Evolutionary conservation across 2,888 invertebrate genomes (phyloP).

Genomic region (Rhynchonema sp.): DNA sequence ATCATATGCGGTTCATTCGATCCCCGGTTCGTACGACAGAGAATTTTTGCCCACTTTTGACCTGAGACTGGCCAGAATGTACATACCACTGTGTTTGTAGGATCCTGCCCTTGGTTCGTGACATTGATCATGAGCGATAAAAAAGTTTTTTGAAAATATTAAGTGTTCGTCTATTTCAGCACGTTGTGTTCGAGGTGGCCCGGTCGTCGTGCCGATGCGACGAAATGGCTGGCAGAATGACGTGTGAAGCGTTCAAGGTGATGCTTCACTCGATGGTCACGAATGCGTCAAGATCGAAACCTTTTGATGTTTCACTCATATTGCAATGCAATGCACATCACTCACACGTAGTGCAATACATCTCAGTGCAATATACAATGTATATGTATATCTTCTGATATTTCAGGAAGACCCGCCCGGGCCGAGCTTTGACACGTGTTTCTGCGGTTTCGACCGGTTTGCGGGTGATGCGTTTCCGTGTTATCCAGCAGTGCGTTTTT

Average conservation of each 20-base stretch:
- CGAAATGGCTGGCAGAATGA: too few species aligned
- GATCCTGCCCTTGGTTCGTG: too few species aligned
- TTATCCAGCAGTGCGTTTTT: not conserved
- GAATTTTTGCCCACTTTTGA: not conserved
- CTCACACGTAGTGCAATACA: too few species aligned
- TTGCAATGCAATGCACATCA: too few species aligned
- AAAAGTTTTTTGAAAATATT: too few species aligned
- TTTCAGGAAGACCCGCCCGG: not conserved
- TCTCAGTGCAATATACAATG: too few species aligned
- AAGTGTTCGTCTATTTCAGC: not conserved
- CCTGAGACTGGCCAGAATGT: not conserved
- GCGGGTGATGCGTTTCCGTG: not conserved
- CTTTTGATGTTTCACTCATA: too few species aligned
- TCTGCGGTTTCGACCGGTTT: slow-evolving; percentile 18
- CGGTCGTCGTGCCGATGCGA: not conserved
- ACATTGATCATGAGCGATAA: too few species aligned
- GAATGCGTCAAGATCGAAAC: too few species aligned
- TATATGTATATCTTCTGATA: too few species aligned
- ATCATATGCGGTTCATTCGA: not conserved
- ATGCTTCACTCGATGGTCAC: too few species aligned
- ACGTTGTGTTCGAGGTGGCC: not conserved
- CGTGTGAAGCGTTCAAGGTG: too few species aligned
- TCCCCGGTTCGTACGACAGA: not conserved
- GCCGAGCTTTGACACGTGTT: slow-evolving; percentile 8
- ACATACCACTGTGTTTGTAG: not conserved